These are phyloP conservation scores for Lampropteryx suffumata DNA, from an alignment of 2,888 invertebrate species.

Conservation along the genomic window DNA sequence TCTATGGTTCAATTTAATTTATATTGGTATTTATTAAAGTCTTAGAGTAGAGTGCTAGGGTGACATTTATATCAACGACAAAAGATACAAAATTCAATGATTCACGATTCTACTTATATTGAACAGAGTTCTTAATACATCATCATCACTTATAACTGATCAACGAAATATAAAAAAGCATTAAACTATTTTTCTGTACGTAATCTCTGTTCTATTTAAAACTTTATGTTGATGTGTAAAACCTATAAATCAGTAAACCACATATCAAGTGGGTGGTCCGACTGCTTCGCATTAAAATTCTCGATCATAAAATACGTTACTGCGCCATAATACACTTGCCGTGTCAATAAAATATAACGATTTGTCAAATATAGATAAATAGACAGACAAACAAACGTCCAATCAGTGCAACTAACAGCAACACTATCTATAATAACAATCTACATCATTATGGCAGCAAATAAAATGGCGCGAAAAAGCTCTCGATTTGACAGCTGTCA, in stretches of 20 bases:
- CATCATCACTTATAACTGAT: no score
- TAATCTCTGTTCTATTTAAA: constrained; percentile 12
- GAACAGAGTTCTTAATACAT: no score
- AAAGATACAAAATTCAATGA: no score
- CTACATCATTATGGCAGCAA: constrained; percentile 59
- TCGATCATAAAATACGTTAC: constrained; percentile 15
- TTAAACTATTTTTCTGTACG: not conserved
- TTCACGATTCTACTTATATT: no score
- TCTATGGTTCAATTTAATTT: no score
- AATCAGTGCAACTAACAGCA: constrained; percentile 41
- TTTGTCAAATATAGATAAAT: constrained; percentile 32
- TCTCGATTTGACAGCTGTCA: constrained; percentile 77
- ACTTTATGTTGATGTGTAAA: constrained; percentile 11
- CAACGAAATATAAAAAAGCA: no score
- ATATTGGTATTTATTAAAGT: no score
- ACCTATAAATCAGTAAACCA: constrained; percentile 15
- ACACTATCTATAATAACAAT: constrained; percentile 65
- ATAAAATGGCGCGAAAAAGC: constrained; percentile 68
- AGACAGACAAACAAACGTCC: constrained; percentile 36
- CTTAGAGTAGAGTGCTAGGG: no score
- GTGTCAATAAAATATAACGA: constrained; percentile 21
- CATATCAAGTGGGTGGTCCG: constrained; percentile 19
- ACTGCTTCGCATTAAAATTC: constrained; percentile 14
- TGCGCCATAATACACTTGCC: constrained; percentile 2
- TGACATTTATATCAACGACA: no score